phyloP scores from a whole-genome alignment of 2,113 vertebrate genomes.

The Myocastor coypus region DNA sequence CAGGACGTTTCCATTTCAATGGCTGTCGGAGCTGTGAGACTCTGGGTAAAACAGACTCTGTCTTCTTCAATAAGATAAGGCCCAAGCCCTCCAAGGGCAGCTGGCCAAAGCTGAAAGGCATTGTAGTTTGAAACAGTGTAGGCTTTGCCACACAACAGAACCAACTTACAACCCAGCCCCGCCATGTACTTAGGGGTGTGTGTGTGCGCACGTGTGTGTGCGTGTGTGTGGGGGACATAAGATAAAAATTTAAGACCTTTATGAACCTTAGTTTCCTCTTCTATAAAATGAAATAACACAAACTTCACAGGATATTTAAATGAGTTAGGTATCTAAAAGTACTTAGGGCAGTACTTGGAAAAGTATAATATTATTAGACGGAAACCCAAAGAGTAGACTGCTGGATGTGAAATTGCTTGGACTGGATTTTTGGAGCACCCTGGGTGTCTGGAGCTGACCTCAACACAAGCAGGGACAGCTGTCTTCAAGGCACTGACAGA shows the following conservation, averaged over 20 bases:
- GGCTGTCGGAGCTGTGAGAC: neutral
- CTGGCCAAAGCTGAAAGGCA: constrained; percentile 24
- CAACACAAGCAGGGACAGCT: neutral
- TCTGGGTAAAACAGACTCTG: constrained; percentile 44
- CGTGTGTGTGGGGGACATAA: neutral
- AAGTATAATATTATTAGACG: neutral
- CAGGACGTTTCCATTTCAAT: constrained; percentile 43
- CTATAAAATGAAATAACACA: constrained; percentile 44
- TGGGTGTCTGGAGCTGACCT: neutral
- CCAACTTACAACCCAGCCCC: neutral
- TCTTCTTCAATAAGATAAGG: constrained; percentile 55
- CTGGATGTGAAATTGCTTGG: neutral
- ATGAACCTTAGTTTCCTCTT: constrained; percentile 5
- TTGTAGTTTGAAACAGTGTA: neutral
- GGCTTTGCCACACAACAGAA: neutral
- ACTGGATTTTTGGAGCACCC: neutral
- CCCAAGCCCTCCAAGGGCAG: neutral
- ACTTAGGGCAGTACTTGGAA: neutral
- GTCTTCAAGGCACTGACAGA: no score
- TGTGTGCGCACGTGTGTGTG: no score
- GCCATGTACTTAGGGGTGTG: neutral
- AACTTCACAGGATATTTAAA: constrained; percentile 18
- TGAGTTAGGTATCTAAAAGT: constrained; percentile 23
- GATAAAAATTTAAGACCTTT: neutral
- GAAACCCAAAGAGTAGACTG: constrained; percentile 4